A percentile compares a stretch with the other conserved stretches of the same genome.
phyloP scores from a whole-genome alignment of 35 echinoderm and acorn worm genomes.

The Holothuria glaberrima region DNA sequence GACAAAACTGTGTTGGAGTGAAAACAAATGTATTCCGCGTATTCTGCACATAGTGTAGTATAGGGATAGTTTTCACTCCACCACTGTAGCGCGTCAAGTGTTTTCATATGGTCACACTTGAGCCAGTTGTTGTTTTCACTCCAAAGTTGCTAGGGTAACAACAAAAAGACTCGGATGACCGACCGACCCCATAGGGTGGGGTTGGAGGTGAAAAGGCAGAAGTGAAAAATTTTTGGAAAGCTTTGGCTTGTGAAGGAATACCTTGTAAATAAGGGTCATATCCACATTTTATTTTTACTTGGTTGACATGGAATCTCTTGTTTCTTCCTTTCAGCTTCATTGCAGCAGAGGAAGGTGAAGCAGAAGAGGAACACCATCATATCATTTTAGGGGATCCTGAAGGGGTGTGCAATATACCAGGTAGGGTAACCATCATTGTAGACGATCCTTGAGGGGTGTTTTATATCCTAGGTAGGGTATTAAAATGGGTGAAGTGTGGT shows the following conservation, averaged over 20 bases:
- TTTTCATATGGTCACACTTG: no score
- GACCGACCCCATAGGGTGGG: no score
- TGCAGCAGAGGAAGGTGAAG: slow-evolving; percentile 25
- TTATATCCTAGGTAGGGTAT: slow-evolving; percentile 42
- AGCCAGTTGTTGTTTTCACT: no score
- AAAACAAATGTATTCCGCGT: no score
- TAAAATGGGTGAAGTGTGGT: no score
- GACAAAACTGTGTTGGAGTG: no score
- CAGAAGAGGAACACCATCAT: slow-evolving; percentile 13
- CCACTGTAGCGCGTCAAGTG: no score
- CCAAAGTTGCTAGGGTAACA: no score
- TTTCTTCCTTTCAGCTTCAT: slow-evolving; percentile 13
- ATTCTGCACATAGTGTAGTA: no score
- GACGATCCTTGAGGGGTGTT: slow-evolving; percentile 60
- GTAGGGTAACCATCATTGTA: not conserved
- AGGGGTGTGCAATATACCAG: slow-evolving; percentile 63
- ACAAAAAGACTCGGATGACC: no score
- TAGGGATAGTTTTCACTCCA: no score
- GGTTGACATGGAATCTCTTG: not conserved
- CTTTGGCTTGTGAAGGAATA: not conserved
- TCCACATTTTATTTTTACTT: not conserved
- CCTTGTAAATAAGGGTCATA: not conserved
- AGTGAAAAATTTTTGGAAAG: not conserved
- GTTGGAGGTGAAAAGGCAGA: no score
- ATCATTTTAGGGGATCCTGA: slow-evolving; percentile 64